Evolutionary conservation across 2,113 vertebrate species (phyloP).

Genomic region (Plecotus auritus): DNA sequence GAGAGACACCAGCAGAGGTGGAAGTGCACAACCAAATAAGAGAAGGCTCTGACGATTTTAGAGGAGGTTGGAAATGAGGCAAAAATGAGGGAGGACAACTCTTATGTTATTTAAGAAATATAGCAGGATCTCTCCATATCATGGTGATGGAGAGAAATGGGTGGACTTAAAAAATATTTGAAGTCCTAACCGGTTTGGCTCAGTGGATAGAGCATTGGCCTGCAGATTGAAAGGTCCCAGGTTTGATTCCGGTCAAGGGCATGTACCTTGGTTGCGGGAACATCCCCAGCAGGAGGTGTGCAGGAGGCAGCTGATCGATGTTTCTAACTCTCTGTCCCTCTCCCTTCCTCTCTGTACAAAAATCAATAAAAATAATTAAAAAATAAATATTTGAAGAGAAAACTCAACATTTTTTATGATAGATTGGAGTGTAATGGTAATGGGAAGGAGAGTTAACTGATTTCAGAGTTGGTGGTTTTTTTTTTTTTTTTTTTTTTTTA

Average conservation of each 20-base stretch:
- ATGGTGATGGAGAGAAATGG: background rate
- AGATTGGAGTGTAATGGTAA: background rate
- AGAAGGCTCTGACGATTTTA: background rate
- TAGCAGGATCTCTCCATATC: accelerated
- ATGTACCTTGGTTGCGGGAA: no score
- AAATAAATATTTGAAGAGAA: background rate
- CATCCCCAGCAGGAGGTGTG: no score
- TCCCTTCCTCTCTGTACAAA: no score
- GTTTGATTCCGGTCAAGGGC: no score
- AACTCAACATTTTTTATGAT: background rate
- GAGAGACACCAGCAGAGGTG: background rate
- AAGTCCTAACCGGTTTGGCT: background rate
- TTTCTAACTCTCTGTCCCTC: no score
- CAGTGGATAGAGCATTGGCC: no score
- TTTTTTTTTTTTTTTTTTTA: background rate
- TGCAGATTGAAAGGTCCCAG: no score
- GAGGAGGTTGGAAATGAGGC: background rate
- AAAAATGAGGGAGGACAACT: background rate
- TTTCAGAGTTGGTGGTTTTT: background rate
- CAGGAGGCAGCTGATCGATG: no score
- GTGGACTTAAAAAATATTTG: background rate
- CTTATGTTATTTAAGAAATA: background rate
- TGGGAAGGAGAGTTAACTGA: background rate
- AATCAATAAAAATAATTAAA: no score
- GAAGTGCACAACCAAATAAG: accelerated